Evolutionary conservation across 2,113 vertebrate genomes (phyloP).

Genomic region (Etheostoma cragini): DNA sequence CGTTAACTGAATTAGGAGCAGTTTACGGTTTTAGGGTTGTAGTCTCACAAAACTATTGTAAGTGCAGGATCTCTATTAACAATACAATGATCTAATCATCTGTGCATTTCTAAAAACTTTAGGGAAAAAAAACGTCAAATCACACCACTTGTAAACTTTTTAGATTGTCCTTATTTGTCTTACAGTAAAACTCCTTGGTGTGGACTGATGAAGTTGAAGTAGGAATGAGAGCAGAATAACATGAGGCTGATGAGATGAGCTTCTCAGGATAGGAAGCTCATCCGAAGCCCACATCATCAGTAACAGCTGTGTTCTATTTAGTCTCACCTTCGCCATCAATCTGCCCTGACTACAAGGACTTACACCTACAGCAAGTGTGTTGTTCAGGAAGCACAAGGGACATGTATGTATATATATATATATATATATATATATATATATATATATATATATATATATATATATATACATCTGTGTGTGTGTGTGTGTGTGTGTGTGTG

Average conservation of each 20-base stretch:
- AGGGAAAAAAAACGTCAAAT: not conserved
- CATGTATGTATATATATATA: not conserved
- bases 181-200: not conserved
- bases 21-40: not conserved
- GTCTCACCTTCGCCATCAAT: constrained; percentile 13
- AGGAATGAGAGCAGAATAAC: constrained; percentile 1
- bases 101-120: not conserved
- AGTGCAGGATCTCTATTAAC: not conserved
- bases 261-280: not conserved
- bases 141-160: not conserved
- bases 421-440: too few species aligned
- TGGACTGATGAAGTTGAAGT: not conserved
- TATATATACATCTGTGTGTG: too few species aligned
- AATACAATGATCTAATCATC: not conserved
- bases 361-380: constrained; percentile 12
- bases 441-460: too few species aligned
- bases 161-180: not conserved
- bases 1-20: not conserved
- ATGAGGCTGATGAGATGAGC: constrained; percentile 7
- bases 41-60: not conserved
- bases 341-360: not conserved
- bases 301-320: constrained; percentile 25
- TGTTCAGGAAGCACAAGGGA: constrained; percentile 26
- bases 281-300: not conserved
- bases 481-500: not conserved